These are phyloP conservation scores for Lasioglossum malachurum DNA, from an alignment of 2,888 invertebrate genomes.

Conservation along the genomic window DNA sequence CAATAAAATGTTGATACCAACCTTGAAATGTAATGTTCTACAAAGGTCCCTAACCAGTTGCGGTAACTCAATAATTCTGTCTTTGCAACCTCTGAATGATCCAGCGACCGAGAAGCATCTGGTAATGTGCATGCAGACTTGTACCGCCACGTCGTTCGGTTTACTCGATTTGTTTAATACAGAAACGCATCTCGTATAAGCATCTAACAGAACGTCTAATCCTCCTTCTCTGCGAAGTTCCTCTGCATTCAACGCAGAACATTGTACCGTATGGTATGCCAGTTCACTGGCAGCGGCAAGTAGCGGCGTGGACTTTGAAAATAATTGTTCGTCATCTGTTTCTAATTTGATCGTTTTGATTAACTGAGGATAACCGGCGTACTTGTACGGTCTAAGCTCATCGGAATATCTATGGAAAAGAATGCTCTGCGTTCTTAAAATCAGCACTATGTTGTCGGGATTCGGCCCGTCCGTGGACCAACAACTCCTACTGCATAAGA, in stretches of 20 bases:
- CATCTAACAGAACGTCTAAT: slow-evolving; percentile 94
- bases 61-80: slow-evolving; percentile 94
- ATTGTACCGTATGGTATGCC: slow-evolving; percentile 97
- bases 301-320: slow-evolving; percentile 93
- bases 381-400: slow-evolving; percentile 97
- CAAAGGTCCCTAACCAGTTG: slow-evolving; percentile 94
- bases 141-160: slow-evolving; percentile 92
- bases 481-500: slow-evolving; percentile 95
- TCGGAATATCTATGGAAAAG: slow-evolving; percentile 96
- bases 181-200: slow-evolving; percentile 97
- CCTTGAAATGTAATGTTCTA: slow-evolving; percentile 94
- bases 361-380: slow-evolving; percentile 99
- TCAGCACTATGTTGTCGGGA: slow-evolving; percentile 96
- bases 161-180: slow-evolving; percentile 93
- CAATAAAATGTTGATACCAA: slow-evolving; percentile 78
- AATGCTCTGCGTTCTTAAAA: slow-evolving; percentile 97
- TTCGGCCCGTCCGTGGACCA: slow-evolving; percentile 96
- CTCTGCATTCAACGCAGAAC: slow-evolving; percentile 98
- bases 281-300: slow-evolving; percentile 97
- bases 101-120: slow-evolving; percentile 98
- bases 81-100: slow-evolving; percentile 95
- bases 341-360: slow-evolving; percentile 98
- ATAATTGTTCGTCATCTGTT: slow-evolving; percentile 96
- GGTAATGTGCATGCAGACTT: slow-evolving; percentile 96
- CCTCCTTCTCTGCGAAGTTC: slow-evolving; percentile 98